Percentiles rank a stretch among this genome's conserved stretches.
These are phyloP conservation scores for Ginglymostoma cirratum DNA, from an alignment of 2,113 vertebrate genomes.

Conservation along the genomic window DNA sequence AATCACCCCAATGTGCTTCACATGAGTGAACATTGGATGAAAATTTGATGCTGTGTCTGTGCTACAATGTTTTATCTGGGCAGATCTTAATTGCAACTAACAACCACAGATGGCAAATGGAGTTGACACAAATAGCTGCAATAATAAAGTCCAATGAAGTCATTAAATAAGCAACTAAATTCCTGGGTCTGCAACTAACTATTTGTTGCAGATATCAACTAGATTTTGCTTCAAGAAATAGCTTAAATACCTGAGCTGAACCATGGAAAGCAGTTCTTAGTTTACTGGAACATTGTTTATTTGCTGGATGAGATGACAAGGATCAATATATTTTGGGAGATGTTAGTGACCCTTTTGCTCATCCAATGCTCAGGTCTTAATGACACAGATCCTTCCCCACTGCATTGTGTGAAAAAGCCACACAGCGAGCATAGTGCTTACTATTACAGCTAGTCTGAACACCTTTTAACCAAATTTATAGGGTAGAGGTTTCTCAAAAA, in stretches of 20 bases:
- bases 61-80: not conserved
- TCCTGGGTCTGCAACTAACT: not conserved
- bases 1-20: not conserved
- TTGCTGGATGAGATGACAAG: not conserved
- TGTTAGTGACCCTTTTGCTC: not conserved
- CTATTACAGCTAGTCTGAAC: not conserved
- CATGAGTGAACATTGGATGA: not conserved
- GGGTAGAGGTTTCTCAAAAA: not conserved
- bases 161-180: not conserved
- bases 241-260: not conserved
- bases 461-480: not conserved
- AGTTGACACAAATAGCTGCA: not conserved
- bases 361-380: not conserved
- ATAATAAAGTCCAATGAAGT: not conserved
- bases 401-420: not conserved
- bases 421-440: not conserved
- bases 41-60: not conserved
- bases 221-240: not conserved
- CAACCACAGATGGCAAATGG: not conserved
- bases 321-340: not conserved
- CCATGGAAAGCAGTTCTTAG: not conserved
- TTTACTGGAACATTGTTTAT: not conserved
- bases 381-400: not conserved
- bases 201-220: not conserved
- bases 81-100: not conserved